Evolutionary conservation across 2,888 invertebrate species (phyloP).

Genomic region (Tridacna crocea): DNA sequence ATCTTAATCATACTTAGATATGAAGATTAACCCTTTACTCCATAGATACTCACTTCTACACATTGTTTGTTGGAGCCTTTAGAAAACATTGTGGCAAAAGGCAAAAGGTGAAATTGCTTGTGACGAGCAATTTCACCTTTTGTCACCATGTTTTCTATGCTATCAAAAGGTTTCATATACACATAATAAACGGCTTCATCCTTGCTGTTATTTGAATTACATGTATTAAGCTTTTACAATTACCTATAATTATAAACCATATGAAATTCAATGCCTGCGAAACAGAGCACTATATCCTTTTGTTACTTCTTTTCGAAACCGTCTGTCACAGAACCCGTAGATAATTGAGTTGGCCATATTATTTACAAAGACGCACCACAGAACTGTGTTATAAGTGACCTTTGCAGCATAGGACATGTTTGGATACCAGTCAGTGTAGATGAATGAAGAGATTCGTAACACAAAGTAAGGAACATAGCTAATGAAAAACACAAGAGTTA

Average conservation of each 20-base stretch:
- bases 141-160: neutral
- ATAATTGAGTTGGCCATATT: conserved; percentile 62
- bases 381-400: conserved; percentile 53
- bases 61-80: neutral
- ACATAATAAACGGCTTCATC: no score
- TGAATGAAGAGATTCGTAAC: conserved; percentile 43
- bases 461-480: conserved; percentile 59
- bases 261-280: neutral
- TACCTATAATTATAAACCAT: no score
- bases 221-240: no score
- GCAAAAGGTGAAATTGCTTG: neutral
- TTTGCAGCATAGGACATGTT: conserved; percentile 44
- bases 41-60: neutral
- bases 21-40: neutral
- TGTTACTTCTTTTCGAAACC: conserved; percentile 44
- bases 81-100: neutral
- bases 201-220: no score
- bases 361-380: conserved; percentile 61
- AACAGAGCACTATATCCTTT: conserved; percentile 34
- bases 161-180: no score
- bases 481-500: conserved; percentile 54
- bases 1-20: neutral
- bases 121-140: neutral
- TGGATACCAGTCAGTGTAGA: conserved; percentile 41
- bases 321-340: conserved; percentile 61